Percentiles rank a stretch among this genome's conserved stretches.
Evolutionary conservation across 2,113 vertebrate species (phyloP).

Genomic region (Phylloscopus whistleri): DNA sequence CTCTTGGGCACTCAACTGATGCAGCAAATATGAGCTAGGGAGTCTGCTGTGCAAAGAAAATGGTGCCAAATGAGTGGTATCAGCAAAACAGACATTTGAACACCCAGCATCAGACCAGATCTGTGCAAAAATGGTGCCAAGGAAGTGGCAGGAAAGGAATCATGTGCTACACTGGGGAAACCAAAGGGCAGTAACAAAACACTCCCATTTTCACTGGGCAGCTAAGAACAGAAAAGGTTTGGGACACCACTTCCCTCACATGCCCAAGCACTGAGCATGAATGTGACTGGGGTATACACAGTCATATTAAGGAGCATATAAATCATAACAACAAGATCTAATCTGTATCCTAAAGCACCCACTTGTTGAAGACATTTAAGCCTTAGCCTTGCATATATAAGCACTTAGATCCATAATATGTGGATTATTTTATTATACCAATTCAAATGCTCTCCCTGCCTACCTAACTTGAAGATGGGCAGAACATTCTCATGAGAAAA

Average conservation of each 20-base stretch:
- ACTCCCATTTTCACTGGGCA: not conserved
- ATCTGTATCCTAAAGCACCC: not conserved
- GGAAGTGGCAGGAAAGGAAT: not conserved
- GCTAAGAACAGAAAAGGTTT: not conserved
- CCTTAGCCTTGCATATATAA: not conserved
- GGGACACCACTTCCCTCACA: not conserved
- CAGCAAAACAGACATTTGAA: not conserved
- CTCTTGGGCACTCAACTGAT: not conserved
- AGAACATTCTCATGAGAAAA: not conserved
- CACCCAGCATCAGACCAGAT: not conserved
- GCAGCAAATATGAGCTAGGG: not conserved
- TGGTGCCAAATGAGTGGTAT: not conserved
- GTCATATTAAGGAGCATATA: not conserved
- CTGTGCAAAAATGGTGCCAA: not conserved
- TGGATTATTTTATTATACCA: not conserved
- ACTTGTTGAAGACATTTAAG: not conserved
- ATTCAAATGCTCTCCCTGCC: not conserved
- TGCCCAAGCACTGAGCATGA: fast-evolving
- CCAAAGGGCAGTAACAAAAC: not conserved
- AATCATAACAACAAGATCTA: not conserved
- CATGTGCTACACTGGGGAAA: not conserved
- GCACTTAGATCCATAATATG: not conserved
- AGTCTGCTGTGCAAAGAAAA: not conserved
- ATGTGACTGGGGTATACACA: not conserved
- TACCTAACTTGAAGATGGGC: not conserved